These are phyloP conservation scores for Silurus asotus DNA, from an alignment of 2,113 vertebrate genomes.

Conservation along the genomic window DNA sequence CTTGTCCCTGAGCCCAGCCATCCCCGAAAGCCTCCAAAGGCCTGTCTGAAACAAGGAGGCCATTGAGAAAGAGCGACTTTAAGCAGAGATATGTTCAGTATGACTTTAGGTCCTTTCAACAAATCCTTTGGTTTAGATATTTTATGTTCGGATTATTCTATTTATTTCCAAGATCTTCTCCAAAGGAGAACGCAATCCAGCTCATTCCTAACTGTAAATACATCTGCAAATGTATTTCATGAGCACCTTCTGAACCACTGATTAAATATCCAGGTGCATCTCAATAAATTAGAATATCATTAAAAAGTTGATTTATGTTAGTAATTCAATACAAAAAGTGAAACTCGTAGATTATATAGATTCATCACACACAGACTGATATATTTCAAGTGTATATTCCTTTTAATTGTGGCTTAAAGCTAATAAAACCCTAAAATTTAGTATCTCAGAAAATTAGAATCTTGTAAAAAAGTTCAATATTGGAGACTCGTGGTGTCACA, in stretches of 20 bases:
- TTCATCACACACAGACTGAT: too few species aligned
- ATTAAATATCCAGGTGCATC: background rate
- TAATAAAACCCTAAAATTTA: too few species aligned
- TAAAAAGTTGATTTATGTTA: too few species aligned
- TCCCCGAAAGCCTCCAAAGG: slow-evolving; percentile 11
- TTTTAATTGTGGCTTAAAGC: too few species aligned
- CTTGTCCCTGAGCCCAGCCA: background rate
- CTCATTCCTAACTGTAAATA: background rate
- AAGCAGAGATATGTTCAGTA: background rate
- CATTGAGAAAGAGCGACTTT: background rate
- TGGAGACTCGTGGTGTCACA: too few species aligned
- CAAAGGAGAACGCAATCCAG: background rate
- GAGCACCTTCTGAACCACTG: too few species aligned
- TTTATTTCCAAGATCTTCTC: background rate
- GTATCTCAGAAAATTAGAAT: too few species aligned
- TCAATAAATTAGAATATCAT: too few species aligned
- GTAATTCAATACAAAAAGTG: too few species aligned
- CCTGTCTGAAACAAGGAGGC: slow-evolving; percentile 3
- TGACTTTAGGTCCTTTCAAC: background rate
- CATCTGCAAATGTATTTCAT: background rate
- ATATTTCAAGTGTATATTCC: too few species aligned
- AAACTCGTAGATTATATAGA: too few species aligned
- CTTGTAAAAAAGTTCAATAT: too few species aligned
- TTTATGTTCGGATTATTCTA: background rate
- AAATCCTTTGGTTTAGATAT: background rate